These are phyloP conservation scores for Hyperoplus lanceolatus DNA, from an alignment of 2,797 vertebrate species.

Conservation along the genomic window DNA sequence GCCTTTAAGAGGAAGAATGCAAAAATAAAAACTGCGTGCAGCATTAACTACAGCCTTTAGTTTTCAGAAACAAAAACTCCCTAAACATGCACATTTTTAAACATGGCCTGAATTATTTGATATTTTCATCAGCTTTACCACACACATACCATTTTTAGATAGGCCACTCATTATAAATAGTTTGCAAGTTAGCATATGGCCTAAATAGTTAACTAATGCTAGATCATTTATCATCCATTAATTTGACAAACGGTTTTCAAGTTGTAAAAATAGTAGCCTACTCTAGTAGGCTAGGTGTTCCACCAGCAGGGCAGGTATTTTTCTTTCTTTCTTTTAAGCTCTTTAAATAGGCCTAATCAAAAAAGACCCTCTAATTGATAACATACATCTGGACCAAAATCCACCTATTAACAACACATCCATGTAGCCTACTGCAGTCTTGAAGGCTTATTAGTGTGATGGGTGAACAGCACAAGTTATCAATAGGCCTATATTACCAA, in stretches of 20 bases:
- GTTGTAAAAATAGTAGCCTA: not conserved
- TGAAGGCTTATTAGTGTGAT: slow-evolving; percentile 1
- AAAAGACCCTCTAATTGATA: not conserved
- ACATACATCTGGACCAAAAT: not conserved
- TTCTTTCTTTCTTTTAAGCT: too few species aligned
- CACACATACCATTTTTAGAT: not conserved
- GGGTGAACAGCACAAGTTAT: not conserved
- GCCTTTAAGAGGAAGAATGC: too few species aligned
- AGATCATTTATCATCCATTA: slow-evolving; percentile 2
- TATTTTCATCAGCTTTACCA: not conserved
- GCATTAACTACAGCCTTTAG: not conserved
- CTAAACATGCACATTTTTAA: not conserved
- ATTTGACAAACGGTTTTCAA: not conserved
- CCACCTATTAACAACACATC: not conserved
- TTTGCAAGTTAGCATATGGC: not conserved
- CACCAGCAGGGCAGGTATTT: not conserved
- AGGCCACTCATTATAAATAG: not conserved
- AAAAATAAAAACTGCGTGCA: too few species aligned
- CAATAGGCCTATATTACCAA: not conserved
- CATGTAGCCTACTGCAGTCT: not conserved
- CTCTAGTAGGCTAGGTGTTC: not conserved
- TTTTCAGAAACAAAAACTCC: not conserved
- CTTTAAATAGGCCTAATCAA: not conserved
- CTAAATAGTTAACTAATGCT: slow-evolving; percentile 2
- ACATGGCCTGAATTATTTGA: not conserved